Percentiles rank a stretch among this genome's conserved stretches.
phyloP scores from a whole-genome alignment of 2,888 invertebrate genomes.

The Rhaphigaster nebulosa region DNA sequence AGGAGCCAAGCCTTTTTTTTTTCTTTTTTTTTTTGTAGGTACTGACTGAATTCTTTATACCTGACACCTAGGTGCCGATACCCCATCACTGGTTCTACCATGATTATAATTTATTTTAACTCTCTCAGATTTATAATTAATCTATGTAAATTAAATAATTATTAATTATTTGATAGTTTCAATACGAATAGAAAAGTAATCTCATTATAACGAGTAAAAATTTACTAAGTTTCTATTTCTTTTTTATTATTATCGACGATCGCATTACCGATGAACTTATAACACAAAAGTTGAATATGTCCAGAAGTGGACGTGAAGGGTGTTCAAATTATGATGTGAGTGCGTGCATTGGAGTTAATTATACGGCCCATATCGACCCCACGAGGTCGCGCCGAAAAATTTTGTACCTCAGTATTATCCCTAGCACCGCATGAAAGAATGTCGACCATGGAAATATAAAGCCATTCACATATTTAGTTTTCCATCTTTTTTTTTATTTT shows the following conservation, averaged over 20 bases:
- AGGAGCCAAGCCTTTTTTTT: neutral
- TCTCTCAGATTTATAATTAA: neutral
- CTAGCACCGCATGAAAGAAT: neutral
- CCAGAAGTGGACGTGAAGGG: neutral
- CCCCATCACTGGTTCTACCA: neutral
- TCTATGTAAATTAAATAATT: neutral
- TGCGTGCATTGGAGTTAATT: neutral
- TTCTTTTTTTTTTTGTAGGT: neutral
- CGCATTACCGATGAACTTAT: neutral
- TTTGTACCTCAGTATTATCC: neutral
- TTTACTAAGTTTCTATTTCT: neutral
- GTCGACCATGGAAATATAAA: neutral
- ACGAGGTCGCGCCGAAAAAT: neutral
- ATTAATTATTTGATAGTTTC: neutral
- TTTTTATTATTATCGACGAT: neutral
- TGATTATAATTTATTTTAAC: neutral
- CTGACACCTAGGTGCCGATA: neutral
- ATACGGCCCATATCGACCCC: slow-evolving; percentile 1
- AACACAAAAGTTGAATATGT: neutral
- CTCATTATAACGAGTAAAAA: neutral
- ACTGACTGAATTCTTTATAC: neutral
- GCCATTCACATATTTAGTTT: neutral
- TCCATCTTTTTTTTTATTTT: too few species aligned
- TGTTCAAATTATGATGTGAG: slow-evolving; percentile 10
- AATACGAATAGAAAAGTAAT: neutral